A percentile compares a stretch with the other conserved stretches of the same genome.
phyloP scores from a whole-genome alignment of 2,113 vertebrate species.

The Ophiodon elongatus region DNA sequence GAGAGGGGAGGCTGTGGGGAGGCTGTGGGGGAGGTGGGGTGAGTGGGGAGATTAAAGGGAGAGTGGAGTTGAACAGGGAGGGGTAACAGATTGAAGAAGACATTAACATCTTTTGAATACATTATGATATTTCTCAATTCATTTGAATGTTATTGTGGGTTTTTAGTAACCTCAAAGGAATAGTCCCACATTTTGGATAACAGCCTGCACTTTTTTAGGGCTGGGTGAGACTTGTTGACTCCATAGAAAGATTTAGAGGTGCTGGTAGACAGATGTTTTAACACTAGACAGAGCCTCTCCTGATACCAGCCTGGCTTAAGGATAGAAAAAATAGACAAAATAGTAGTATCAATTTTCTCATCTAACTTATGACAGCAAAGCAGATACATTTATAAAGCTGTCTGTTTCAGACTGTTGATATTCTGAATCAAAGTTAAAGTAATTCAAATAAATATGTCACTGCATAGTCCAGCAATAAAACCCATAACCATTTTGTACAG shows the following conservation, averaged over 20 bases:
- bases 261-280: not conserved
- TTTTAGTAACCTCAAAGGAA: not conserved
- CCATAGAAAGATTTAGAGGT: not conserved
- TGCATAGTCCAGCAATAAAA: not conserved
- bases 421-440: not conserved
- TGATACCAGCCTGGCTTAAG: not conserved
- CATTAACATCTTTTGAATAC: not conserved
- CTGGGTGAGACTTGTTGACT: not conserved
- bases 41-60: conserved; percentile 11
- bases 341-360: not conserved
- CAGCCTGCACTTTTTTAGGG: not conserved
- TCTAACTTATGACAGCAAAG: not conserved
- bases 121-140: not conserved
- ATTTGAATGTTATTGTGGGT: not conserved
- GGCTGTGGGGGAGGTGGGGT: not conserved
- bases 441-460: conserved; percentile 5
- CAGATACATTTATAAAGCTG: not conserved
- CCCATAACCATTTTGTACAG: not conserved
- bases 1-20: not conserved
- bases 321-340: too few relatives aligned
- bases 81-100: not conserved
- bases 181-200: not conserved
- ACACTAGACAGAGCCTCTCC: not conserved
- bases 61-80: not conserved
- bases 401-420: not conserved